These are phyloP conservation scores for Pocota personata DNA, from an alignment of 2,888 invertebrate genomes.

Conservation along the genomic window DNA sequence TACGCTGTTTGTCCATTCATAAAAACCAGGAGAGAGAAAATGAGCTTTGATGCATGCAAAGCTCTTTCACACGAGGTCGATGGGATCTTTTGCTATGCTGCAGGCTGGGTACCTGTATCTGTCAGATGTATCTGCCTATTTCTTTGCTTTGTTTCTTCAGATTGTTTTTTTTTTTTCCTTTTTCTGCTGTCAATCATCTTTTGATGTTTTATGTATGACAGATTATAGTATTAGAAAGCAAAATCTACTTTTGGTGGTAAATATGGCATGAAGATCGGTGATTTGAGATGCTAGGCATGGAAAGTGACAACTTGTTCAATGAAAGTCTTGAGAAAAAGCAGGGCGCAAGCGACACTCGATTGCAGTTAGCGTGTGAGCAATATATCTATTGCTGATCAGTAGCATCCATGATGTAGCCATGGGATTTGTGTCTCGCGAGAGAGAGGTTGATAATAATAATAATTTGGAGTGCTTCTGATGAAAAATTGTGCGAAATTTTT, in stretches of 20 bases:
- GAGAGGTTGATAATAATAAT: background rate
- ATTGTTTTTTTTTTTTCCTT: background rate
- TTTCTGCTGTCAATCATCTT: constrained; percentile 59
- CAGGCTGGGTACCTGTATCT: constrained; percentile 11
- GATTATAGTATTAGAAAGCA: constrained; percentile 72
- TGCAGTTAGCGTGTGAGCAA: constrained; percentile 31
- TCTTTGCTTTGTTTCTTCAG: constrained; percentile 1
- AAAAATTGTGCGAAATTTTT: background rate
- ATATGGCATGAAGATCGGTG: constrained; percentile 59
- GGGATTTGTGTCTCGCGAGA: background rate
- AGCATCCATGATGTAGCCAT: background rate
- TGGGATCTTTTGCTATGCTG: background rate
- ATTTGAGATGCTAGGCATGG: constrained; percentile 57
- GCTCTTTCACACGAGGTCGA: constrained; percentile 61
- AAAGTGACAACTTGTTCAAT: constrained; percentile 65
- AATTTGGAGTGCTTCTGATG: background rate
- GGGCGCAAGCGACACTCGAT: background rate
- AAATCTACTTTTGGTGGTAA: constrained; percentile 67
- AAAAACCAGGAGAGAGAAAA: constrained; percentile 43
- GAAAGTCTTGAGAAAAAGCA: constrained; percentile 56
- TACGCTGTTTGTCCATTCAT: constrained; percentile 43
- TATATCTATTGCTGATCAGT: background rate
- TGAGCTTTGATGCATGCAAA: constrained; percentile 21
- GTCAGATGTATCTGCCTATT: constrained; percentile 55
- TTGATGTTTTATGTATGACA: constrained; percentile 69